Base-by-base conservation (phyloP, 1,140 invertebrate genomes). In the Chrysopa pallens region DNA sequence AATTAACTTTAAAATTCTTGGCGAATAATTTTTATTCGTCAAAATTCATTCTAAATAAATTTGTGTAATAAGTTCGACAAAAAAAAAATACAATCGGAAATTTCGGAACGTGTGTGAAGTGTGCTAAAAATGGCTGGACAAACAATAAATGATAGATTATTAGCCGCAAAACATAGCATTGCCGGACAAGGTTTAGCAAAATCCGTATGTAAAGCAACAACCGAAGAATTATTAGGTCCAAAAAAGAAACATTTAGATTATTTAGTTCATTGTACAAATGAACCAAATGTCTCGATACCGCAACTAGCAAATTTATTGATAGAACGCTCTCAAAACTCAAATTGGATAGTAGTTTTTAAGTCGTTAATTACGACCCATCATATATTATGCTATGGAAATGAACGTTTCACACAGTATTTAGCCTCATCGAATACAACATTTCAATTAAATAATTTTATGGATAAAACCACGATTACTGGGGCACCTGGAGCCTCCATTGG, bases 201-300 rank as follows among this genome's bases (percentile, higher is more conserved):
- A 74, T 91, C 93, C 43, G 95, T 99, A 47, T 98, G 94, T 73
- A 99, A 99, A 76, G 93, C 96, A 37, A 99, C 96, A 44, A 99
- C 96, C 46, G 96, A 98, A 76, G 95, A 99, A 76, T 78, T 98
- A 66, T 92, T 97, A 64, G 94, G 90, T 47, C 96, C 96, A 31
- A 99, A 99, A 74, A 97, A 97, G 76, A 99, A 99, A 73, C 96
- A 99, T 78, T 80, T 98, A 63, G 96, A 99, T 70, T 99, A 98
- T 79, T 73, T 99, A 61, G 78, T 98, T 52, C 93, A 97, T 61
- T 98, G 94, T 70, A 98, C 95, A 57, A 96, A 98, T 66, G 95
- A 98, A 67, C 93, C 94, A 29, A 99, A 99, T 68, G 94, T 99
- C n/a, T 98, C 94, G 37, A 98, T 99, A 67, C 95, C 95, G 55